Conservation (phyloP, 2,797 vertebrate species). For the Brotula barbata region DNA sequence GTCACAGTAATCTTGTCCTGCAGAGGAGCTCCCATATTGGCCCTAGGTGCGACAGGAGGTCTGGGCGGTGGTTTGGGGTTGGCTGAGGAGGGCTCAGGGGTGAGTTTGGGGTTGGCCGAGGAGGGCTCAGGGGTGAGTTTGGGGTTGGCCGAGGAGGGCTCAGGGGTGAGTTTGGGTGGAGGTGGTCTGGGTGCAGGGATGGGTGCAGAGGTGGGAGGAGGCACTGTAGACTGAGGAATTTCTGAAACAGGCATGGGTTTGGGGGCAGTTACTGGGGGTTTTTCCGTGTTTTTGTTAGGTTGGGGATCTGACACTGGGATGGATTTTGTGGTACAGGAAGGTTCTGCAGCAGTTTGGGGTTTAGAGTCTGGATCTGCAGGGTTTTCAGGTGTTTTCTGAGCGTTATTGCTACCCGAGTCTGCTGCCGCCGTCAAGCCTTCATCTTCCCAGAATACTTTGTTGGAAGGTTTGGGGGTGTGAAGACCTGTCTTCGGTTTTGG, state of each 20-base stretch:
- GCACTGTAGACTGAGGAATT: background rate
- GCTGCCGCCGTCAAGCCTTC: constrained; percentile 38
- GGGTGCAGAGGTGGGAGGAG: background rate
- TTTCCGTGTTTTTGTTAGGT: constrained; percentile 15
- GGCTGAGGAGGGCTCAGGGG: constrained; percentile 26
- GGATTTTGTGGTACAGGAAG: background rate
- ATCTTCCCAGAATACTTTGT: constrained; percentile 79
- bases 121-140: constrained; percentile 45
- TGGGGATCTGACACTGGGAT: constrained; percentile 14
- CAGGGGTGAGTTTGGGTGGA: constrained; percentile 34
- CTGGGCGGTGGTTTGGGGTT: constrained; percentile 67
- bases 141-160: constrained; percentile 22
- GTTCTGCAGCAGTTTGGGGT: constrained; percentile 21
- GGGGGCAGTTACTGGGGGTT: constrained; percentile 21
- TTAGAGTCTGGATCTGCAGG: constrained; percentile 9
- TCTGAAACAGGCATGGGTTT: constrained; percentile 31
- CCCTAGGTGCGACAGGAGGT: constrained; percentile 74
- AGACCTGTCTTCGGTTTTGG: constrained; percentile 71
- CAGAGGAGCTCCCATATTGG: constrained; percentile 50
- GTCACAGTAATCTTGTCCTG: constrained; percentile 60
- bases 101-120: constrained; percentile 34
- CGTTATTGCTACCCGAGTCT: background rate
- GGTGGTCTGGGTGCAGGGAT: too few species aligned
- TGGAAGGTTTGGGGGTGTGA: constrained; percentile 77
- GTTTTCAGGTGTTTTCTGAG: background rate